Evolutionary conservation across 2,797 vertebrate genomes (phyloP).

Genomic region (Tolypeutes matacus): DNA sequence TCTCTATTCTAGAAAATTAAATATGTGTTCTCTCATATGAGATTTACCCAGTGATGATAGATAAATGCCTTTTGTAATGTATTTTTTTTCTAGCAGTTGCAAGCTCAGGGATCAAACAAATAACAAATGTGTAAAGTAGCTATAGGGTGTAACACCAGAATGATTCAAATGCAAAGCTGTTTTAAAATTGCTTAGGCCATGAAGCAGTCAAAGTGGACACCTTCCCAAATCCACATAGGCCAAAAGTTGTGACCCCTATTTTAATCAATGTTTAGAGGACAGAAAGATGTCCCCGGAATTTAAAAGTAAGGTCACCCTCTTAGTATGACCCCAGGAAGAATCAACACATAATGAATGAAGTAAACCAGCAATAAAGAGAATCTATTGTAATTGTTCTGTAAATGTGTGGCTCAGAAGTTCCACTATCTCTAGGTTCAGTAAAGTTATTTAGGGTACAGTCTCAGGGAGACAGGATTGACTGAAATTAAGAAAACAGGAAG

Average conservation of each 20-base stretch:
- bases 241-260: background rate
- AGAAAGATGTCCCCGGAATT: background rate
- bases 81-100: constrained; percentile 8
- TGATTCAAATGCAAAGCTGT: constrained; percentile 4
- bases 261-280: background rate
- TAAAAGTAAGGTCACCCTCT: constrained; percentile 6
- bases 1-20: constrained; percentile 26
- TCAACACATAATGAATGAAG: background rate
- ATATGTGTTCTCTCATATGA: background rate
- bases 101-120: constrained; percentile 35
- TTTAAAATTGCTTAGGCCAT: background rate
- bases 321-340: background rate
- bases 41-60: background rate
- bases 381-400: background rate
- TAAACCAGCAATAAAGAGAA: background rate
- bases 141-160: background rate
- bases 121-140: constrained; percentile 42
- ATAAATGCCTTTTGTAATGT: constrained; percentile 1
- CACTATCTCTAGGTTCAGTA: background rate
- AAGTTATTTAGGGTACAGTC: background rate
- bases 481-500: constrained; percentile 28
- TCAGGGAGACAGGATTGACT: background rate
- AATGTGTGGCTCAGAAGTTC: background rate
- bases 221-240: no score
- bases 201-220: no score